Evolutionary conservation across 2,888 invertebrate species (phyloP).

Genomic region (Labia minor): DNA sequence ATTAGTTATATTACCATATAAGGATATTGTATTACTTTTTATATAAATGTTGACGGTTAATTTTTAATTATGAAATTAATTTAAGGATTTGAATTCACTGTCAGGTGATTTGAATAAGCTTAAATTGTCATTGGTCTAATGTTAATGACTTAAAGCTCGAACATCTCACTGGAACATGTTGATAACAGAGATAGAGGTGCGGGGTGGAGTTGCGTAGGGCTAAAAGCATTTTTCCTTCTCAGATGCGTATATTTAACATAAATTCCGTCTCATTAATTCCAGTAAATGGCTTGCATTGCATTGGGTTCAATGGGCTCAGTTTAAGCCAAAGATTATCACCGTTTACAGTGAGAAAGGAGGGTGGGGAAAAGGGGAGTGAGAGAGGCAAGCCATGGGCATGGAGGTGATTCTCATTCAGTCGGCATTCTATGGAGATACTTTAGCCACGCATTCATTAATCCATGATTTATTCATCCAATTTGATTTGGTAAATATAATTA

Average conservation of each 20-base stretch:
- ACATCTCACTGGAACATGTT: background rate
- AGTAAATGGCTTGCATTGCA: background rate
- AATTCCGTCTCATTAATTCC: constrained; percentile 2
- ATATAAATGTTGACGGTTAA: too few relatives aligned
- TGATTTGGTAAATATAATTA: background rate
- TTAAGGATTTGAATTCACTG: too few relatives aligned
- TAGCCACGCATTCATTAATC: background rate
- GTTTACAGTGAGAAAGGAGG: background rate
- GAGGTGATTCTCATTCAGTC: background rate
- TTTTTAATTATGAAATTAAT: too few relatives aligned
- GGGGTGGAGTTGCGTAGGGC: background rate
- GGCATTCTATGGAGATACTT: background rate
- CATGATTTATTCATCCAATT: constrained; percentile 5
- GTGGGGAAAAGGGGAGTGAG: background rate
- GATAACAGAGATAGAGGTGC: background rate
- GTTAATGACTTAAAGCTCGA: background rate
- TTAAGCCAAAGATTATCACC: constrained; percentile 13
- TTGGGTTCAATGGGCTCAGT: background rate
- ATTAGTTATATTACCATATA: too few relatives aligned
- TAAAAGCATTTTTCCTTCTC: background rate
- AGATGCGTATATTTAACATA: background rate
- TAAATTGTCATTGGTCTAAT: background rate
- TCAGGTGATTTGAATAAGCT: background rate
- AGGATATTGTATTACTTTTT: too few relatives aligned
- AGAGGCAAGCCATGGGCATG: too few relatives aligned